These are phyloP conservation scores for Ophioderma brevispina DNA, from an alignment of 35 echinoderm and acorn worm species.

Conservation along the genomic window DNA sequence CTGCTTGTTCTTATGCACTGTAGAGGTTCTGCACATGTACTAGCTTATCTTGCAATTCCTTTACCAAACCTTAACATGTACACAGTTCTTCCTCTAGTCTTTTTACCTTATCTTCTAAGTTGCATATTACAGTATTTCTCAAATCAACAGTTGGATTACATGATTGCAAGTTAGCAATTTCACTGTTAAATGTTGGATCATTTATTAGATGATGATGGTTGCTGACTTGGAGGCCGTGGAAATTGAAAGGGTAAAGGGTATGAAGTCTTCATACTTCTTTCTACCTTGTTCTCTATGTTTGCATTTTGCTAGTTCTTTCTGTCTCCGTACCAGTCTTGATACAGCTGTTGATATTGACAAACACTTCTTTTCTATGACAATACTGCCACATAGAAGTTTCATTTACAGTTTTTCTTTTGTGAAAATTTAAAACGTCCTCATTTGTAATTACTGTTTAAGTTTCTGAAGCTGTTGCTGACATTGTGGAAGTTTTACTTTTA, in stretches of 20 bases:
- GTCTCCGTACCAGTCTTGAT: neutral
- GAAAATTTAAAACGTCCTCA: neutral
- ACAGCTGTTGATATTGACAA: neutral
- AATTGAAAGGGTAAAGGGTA: neutral
- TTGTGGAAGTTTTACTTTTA: neutral
- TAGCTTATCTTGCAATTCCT: neutral
- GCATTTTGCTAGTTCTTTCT: neutral
- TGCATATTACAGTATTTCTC: neutral
- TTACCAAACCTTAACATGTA: neutral
- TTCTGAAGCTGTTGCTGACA: neutral
- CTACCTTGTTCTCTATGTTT: neutral
- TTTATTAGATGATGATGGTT: neutral
- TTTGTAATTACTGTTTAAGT: neutral
- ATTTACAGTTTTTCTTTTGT: neutral
- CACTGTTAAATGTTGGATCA: neutral
- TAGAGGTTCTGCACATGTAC: neutral
- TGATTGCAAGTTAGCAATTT: neutral
- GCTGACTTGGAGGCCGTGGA: neutral
- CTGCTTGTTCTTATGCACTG: neutral
- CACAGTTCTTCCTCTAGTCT: neutral
- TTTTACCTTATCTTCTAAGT: neutral
- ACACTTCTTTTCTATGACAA: neutral
- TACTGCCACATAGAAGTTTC: neutral
- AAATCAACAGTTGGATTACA: neutral
- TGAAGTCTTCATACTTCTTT: constrained; percentile 6